phyloP scores from a whole-genome alignment of 2,113 vertebrate species.

The Pollachius pollachius region DNA sequence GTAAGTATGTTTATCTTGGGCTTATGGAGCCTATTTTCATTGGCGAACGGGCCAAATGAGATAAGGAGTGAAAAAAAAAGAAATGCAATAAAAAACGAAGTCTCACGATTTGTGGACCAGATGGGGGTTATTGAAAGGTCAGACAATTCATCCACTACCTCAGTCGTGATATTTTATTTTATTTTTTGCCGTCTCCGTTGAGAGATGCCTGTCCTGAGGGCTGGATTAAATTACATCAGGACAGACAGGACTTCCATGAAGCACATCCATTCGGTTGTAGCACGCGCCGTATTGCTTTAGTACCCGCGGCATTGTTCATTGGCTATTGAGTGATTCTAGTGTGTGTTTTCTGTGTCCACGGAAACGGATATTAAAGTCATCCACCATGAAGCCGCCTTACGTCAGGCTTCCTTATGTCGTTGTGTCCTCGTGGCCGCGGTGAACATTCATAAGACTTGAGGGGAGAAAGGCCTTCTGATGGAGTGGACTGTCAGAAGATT shows the following conservation, averaged over 20 bases:
- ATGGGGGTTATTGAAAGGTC: constrained; percentile 60
- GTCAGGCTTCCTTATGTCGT: constrained; percentile 59
- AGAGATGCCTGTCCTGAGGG: constrained; percentile 69
- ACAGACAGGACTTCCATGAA: constrained; percentile 61
- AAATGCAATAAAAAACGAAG: too few species aligned
- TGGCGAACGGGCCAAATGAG: constrained; percentile 39
- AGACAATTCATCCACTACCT: constrained; percentile 48
- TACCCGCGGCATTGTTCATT: constrained; percentile 68
- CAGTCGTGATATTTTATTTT: constrained; percentile 36
- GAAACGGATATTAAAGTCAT: constrained; percentile 74
- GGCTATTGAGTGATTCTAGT: constrained; percentile 67
- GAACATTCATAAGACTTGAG: constrained; percentile 43
- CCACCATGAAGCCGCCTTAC: constrained; percentile 64
- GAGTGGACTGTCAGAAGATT: constrained; percentile 41
- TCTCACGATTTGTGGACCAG: constrained; percentile 29
- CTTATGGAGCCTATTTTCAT: constrained; percentile 49
- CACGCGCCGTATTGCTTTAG: constrained; percentile 62
- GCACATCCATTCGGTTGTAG: constrained; percentile 64
- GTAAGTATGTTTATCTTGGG: constrained; percentile 44
- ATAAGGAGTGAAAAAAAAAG: constrained; percentile 30
- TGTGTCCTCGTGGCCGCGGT: constrained; percentile 33
- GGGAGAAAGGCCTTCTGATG: constrained; percentile 50
- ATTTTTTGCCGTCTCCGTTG: constrained; percentile 44
- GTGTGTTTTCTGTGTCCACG: constrained; percentile 56
- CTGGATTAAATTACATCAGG: constrained; percentile 60